Conservation (phyloP, 1,140 invertebrate genomes). For the Drosophila teissieri region DNA sequence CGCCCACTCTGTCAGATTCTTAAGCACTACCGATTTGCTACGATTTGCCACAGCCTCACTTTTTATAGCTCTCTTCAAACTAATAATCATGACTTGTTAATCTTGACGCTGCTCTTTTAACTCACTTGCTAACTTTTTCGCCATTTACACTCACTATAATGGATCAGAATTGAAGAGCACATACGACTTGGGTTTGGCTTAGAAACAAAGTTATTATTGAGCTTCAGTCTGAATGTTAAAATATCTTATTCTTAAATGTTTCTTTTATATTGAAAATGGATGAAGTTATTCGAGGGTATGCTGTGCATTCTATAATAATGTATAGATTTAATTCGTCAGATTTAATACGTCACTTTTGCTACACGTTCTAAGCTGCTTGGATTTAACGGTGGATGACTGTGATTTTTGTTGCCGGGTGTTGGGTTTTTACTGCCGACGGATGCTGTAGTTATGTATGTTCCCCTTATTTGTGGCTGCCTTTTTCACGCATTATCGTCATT, state of each 20-base stretch:
- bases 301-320: neutral
- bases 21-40: constrained; percentile 4
- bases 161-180: neutral
- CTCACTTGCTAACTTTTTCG: constrained; percentile 25
- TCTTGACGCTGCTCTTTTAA: constrained; percentile 68
- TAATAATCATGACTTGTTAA: constrained; percentile 83
- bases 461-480: constrained; percentile 30
- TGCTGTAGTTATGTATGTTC: constrained; percentile 13
- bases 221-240: no score
- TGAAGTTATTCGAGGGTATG: no score
- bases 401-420: constrained; percentile 24
- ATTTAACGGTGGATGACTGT: constrained; percentile 62
- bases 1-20: constrained; percentile 23
- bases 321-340: neutral
- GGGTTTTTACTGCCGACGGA: constrained; percentile 16
- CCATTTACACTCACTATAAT: neutral
- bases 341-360: constrained; percentile 23
- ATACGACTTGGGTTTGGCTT: neutral
- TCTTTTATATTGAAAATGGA: no score
- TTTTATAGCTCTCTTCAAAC: constrained; percentile 46
- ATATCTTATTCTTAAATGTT: no score
- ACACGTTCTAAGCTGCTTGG: constrained; percentile 30
- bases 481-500: constrained; percentile 59
- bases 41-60: neutral
- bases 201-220: neutral